Evolutionary conservation across 2,797 vertebrate genomes (phyloP), one percentile per base, ranked within the genome.

Genomic region (Notolabrus celidotus): DNA sequence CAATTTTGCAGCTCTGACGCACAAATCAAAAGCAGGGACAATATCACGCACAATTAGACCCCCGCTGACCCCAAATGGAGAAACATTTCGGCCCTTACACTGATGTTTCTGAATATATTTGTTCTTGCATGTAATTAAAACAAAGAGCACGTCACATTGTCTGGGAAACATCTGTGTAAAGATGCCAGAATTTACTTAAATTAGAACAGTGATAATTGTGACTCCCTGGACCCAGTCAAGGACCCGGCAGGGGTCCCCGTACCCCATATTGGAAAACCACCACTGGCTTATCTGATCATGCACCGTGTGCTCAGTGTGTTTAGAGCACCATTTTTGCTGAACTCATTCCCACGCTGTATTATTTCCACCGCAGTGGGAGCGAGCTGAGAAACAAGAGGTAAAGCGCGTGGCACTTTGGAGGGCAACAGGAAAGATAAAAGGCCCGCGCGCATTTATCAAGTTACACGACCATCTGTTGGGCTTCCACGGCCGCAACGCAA

Each of bases 401-500:
- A 71, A 54, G 27, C 60, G 58, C 66, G 73, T 27, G 77, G 75
- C 73, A 71, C 71, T 56, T 61, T 62, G 66, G 77, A 88, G 79
- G 75, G 82, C 73, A 82, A 56, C 56, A 61, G 23, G 86, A 84
- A 67, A 60, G 77, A 81, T 78, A 67, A 77, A 85, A 77, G 79
- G 76, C 69, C 74, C 63, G 50, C 49, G 65, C 82, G 87, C 89
- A 89, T 92, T 89, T 88, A 92, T 92, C 90, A 87, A 82, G 91
- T 92, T 91, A 88, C 91, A 71, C 15, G 25, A 31, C 86, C 91
- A 92, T 93, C 89, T 92, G 89, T 80, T 86, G 59, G 76, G 75
- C 61, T 87, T 87, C 84, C 87, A 80, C 68, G 25, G 1, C 73
- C 74, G 82, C 78, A 78, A 83, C 73, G 52, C 76, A 81, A 81